Conservation (phyloP, 2,888 invertebrate species). For the Andrena haemorrhoa region DNA sequence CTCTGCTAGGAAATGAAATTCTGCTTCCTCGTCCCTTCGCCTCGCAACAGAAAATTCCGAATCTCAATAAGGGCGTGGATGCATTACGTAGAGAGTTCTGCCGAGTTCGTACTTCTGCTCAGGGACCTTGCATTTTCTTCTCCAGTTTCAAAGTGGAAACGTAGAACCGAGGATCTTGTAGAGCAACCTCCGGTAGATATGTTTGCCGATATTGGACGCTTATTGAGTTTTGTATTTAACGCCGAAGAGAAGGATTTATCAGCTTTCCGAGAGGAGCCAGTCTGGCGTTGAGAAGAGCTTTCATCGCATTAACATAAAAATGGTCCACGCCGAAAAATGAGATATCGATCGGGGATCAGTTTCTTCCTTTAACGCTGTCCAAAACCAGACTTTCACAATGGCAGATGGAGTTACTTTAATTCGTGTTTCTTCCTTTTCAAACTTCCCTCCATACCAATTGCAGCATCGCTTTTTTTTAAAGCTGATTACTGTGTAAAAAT, state of each 20-base stretch:
- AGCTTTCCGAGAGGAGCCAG: neutral
- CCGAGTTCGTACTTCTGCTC: neutral
- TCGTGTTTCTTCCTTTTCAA: neutral
- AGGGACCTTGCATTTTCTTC: neutral
- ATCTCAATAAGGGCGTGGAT: constrained; percentile 1
- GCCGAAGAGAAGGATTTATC: neutral
- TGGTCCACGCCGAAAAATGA: constrained; percentile 17
- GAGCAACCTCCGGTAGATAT: neutral
- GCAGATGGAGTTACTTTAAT: neutral
- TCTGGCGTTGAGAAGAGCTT: constrained; percentile 18
- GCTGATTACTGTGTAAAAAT: no score
- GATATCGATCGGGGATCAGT: constrained; percentile 11
- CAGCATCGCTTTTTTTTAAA: no score
- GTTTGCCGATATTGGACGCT: neutral
- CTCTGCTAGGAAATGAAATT: constrained; percentile 1
- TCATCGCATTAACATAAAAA: constrained; percentile 70
- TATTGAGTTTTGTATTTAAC: neutral
- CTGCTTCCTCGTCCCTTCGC: neutral
- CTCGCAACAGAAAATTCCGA: neutral
- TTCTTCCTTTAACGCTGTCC: neutral
- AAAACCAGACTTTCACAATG: neutral
- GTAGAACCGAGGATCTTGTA: no score
- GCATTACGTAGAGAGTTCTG: neutral
- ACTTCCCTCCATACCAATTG: no score
- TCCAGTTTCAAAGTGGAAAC: neutral